phyloP scores from a whole-genome alignment of 2,888 invertebrate species.

The Stenodera caucasica region DNA sequence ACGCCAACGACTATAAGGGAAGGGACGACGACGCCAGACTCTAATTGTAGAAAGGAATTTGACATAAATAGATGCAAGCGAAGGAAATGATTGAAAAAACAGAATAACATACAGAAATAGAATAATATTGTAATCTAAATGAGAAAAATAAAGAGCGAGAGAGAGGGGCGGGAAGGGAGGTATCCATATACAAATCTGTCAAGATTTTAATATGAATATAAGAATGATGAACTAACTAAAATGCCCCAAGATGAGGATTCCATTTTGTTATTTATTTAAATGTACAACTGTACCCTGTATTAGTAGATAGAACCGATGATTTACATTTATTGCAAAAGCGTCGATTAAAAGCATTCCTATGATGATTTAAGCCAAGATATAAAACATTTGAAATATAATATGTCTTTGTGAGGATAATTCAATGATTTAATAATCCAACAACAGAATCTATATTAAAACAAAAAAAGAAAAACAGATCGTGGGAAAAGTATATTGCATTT shows the following conservation, averaged over 20 bases:
- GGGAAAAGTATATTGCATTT: not conserved
- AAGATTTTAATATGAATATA: not conserved
- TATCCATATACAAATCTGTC: not conserved
- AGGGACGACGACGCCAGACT: not conserved
- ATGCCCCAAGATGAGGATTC: not conserved
- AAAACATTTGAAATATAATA: slow-evolving; percentile 27
- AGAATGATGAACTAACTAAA: not conserved
- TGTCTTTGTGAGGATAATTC: not conserved
- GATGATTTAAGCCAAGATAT: slow-evolving; percentile 28
- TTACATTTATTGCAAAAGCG: slow-evolving; percentile 35
- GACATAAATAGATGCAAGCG: slow-evolving; percentile 3
- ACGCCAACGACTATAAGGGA: not conserved
- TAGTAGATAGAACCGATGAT: slow-evolving; percentile 21
- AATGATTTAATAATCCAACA: not conserved
- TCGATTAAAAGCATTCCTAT: slow-evolving; percentile 35
- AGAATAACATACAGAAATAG: slow-evolving; percentile 5
- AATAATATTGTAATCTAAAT: not conserved
- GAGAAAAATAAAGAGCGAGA: not conserved
- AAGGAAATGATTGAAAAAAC: slow-evolving; percentile 8
- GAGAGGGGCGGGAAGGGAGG: not conserved
- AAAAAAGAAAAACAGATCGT: not conserved
- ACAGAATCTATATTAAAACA: too few species aligned
- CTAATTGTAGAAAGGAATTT: slow-evolving; percentile 5
- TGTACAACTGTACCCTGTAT: slow-evolving; percentile 13
- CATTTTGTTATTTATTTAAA: not conserved